Evolutionary conservation across 2,797 vertebrate species (phyloP).

Genomic region (Esox masquinongy): DNA sequence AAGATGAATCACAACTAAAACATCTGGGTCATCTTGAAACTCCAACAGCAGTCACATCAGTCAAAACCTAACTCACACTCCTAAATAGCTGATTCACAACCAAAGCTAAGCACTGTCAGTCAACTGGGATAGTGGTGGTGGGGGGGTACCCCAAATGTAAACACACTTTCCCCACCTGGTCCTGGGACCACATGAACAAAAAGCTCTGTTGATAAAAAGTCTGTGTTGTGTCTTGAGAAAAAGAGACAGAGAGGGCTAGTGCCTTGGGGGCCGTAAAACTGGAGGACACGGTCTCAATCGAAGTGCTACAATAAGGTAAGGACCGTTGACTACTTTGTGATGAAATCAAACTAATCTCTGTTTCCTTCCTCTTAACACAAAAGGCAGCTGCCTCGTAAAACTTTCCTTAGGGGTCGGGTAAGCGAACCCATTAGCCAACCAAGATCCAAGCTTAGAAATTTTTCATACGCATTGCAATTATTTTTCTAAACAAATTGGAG

Average conservation of each 20-base stretch:
- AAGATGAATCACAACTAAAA: slow-evolving; percentile 62
- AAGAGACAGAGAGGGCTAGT: not conserved
- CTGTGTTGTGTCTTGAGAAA: not conserved
- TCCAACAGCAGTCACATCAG: slow-evolving; percentile 31
- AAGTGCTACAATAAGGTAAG: no score
- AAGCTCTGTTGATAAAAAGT: not conserved
- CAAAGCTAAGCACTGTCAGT: not conserved
- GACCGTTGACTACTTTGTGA: no score
- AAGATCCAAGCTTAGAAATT: no score
- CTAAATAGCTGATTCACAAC: not conserved
- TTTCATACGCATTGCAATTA: no score
- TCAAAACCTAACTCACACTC: not conserved
- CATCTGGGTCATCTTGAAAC: slow-evolving; percentile 59
- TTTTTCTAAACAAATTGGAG: no score
- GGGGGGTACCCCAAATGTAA: not conserved
- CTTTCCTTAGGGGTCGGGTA: no score
- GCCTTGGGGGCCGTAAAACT: not conserved
- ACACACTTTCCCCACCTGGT: slow-evolving; percentile 23
- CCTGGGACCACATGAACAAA: slow-evolving; percentile 4
- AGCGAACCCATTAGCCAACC: no score
- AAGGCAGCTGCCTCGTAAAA: no score
- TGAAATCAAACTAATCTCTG: no score
- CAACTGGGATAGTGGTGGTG: not conserved
- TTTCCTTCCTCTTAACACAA: no score
- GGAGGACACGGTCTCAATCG: no score